Percentiles rank a stretch among this genome's conserved stretches.
Evolutionary conservation across 2,888 invertebrate species (phyloP).

Genomic region (Octodonta nipae): DNA sequence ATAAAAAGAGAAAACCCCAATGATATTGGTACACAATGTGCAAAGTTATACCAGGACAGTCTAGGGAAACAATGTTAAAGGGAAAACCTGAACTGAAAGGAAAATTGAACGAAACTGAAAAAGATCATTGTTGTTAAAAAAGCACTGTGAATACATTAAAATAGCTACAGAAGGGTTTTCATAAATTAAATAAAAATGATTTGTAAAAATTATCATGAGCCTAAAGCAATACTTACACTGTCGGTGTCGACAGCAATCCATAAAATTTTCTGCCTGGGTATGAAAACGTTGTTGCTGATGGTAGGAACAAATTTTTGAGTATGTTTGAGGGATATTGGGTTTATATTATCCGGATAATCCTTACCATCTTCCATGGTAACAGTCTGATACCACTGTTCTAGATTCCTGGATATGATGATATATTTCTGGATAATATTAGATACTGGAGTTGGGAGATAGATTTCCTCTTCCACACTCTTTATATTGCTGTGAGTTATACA

Average conservation of each 20-base stretch:
- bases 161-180: too few species aligned
- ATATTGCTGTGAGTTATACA: slow-evolving; percentile 32
- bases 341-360: slow-evolving; percentile 24
- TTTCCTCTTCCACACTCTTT: slow-evolving; percentile 20
- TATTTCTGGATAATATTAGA: slow-evolving; percentile 35
- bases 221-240: slow-evolving; percentile 44
- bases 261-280: slow-evolving; percentile 53
- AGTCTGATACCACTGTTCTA: slow-evolving; percentile 48
- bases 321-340: slow-evolving; percentile 28
- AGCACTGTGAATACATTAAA: too few species aligned
- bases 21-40: too few species aligned
- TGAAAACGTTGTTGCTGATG: slow-evolving; percentile 31
- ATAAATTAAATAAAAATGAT: too few species aligned
- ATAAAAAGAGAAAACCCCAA: too few species aligned
- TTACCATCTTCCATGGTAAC: slow-evolving; percentile 21
- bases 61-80: too few species aligned
- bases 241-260: slow-evolving; percentile 44
- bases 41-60: too few species aligned
- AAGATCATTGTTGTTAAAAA: too few species aligned
- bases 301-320: slow-evolving; percentile 40
- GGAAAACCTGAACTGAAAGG: too few species aligned
- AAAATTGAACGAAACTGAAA: too few species aligned
- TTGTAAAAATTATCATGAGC: not conserved
- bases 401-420: slow-evolving; percentile 47
- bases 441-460: slow-evolving; percentile 34